Evolutionary conservation across 2,888 invertebrate genomes (phyloP), one percentile per base, ranked within the genome.

Genomic region (Aporophyla lueneburgensis): DNA sequence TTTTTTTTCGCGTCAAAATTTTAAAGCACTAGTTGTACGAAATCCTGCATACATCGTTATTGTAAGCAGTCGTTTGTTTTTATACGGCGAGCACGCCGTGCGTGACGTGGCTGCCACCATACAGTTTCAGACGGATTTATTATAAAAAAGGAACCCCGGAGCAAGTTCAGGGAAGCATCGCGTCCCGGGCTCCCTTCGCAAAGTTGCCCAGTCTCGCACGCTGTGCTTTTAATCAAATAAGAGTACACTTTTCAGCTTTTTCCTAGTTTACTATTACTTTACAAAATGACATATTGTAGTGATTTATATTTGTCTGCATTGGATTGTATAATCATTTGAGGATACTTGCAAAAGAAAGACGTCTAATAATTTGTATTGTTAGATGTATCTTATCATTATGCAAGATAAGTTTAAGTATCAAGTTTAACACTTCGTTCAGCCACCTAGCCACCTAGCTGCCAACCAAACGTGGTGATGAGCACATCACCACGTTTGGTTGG

Each of bases 81-180:
- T 16, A 24, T n/a, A 46, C 24, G 24, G 24, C n/a, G 14, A 24
- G 16, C 19, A 56, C 56, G 67, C 24, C 56, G 59, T 40, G 16
- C 19, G 51, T 51, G 67, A 33, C 62, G 59, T 40, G 65, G 43
- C 71, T 19, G 78, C 27, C 59, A n/a, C 66, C 16, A 62, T 51
- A 69, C 54, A 67, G 54, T 78, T 73, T 67, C 73, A 73, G 58
- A 62, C 54, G 33, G 67, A 73, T 79, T 79, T 79, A 62, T 77
- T 80, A 79, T 79, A 59, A 79, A 74, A 69, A 74, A 66, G 33
- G 24, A 49, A 19, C 2, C 16, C 69, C n/a, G 43, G 56, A 65
- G 54, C 59, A 56, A 80, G 40, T 80, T 74, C 51, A 49, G 49
- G 51, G 69, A n/a, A 80, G 46, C 59, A 56, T 43, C 51, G 16